These are phyloP conservation scores for Pentalonia nigronervosa DNA, from an alignment of 1,140 invertebrate species.

Conservation along the genomic window DNA sequence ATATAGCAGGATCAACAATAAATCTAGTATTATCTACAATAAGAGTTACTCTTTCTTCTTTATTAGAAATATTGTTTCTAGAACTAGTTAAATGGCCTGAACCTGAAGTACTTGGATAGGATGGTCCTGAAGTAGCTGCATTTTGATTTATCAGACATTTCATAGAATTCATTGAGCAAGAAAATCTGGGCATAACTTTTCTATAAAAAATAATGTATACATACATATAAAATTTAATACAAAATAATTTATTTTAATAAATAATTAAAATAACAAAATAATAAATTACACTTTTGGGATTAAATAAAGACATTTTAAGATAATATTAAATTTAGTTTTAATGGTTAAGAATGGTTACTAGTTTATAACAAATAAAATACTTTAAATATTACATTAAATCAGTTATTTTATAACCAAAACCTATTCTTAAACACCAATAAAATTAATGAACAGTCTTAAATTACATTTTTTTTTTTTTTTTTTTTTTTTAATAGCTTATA, in stretches of 20 bases:
- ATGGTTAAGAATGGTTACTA: no score
- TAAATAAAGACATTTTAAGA: background rate
- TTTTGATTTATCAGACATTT: conserved; percentile 57
- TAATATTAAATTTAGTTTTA: background rate
- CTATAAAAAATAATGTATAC: conserved; percentile 34
- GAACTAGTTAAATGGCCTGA: conserved; percentile 59
- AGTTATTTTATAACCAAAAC: no score
- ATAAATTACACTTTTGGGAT: no score
- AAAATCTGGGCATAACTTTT: conserved; percentile 60
- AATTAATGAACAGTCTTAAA: no score
- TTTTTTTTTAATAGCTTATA: no score
- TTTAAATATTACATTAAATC: no score
- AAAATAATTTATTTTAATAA: background rate
- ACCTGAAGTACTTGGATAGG: conserved; percentile 37
- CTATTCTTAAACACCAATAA: no score
- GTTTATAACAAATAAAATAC: no score
- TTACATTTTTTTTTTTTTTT: no score
- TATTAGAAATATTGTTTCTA: conserved; percentile 61
- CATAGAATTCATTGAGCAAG: conserved; percentile 53
- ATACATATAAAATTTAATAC: background rate
- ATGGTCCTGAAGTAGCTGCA: conserved; percentile 38
- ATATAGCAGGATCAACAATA: conserved; percentile 84
- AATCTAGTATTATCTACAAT: conserved; percentile 94
- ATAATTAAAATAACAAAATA: background rate
- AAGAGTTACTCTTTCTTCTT: conserved; percentile 83